Base-by-base conservation (phyloP, 2,797 vertebrate genomes). In the Petrocephalus schoutedeni region DNA sequence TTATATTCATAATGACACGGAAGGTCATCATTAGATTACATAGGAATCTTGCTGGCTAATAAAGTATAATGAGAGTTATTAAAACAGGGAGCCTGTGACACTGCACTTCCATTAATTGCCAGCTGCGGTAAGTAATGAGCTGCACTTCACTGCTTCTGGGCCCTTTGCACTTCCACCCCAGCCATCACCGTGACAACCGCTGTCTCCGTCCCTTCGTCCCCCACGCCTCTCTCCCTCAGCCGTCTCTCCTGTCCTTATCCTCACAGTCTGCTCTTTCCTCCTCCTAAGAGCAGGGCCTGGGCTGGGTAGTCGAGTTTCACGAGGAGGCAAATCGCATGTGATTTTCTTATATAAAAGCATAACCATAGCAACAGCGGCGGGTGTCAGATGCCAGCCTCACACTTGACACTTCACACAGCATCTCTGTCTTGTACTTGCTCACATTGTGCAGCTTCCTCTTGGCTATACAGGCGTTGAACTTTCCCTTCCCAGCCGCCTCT, bases 31-130 rank as follows among this genome's bases (percentile, higher is more conserved):
- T 83, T 83, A 83, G 80, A 83, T 83, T 83, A 53, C 49, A 23
- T 21, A 53, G 21, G 49, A 83, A 83, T 83, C 80, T 51, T 51
- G 3, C 80, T 83, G 41, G 80, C 41, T 83, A 83, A 83, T 83
- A 83, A 53, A 83, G 80, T 53, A 83, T 83, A 83, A 83, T 83
- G 80, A 83, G 41, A 83, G 41, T 83, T 83, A 83, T 83, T 83
- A 83, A 83, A 49, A 83, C 41, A 23, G 80, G 19, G 80, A 53
- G 36, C 16, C 36, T 77, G 4, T 53, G 80, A 83, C 80, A 83
- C 80, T 51, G 80, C 80, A 51, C 49, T 83, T 83, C 21, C 80
- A 83, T 23, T 83, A 83, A 83, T 83, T 83, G 80, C 80, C 41
- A 51, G 80, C 80, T 51, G 80, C 49, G 53, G 49, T 83, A 23